Evolutionary conservation across 30 jellyfish, hydroid and myxozoan genomes (phyloP).

Genomic region (Aurelia sp.): DNA sequence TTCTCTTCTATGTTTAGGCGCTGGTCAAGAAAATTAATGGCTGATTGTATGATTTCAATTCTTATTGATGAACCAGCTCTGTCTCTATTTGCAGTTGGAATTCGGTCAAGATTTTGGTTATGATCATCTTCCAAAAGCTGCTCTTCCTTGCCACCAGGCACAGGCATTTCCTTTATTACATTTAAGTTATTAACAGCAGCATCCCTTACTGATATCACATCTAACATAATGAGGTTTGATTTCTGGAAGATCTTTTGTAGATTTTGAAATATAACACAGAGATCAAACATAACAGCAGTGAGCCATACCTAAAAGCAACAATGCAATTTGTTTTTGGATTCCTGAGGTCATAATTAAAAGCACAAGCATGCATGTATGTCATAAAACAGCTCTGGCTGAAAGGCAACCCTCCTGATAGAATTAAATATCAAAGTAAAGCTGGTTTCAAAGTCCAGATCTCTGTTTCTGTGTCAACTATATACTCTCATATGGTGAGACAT

Average conservation of each 20-base stretch:
- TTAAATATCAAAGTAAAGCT: no score
- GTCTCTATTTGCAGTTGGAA: no score
- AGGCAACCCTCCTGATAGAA: no score
- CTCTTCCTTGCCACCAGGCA: slow-evolving; percentile 50
- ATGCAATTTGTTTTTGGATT: no score
- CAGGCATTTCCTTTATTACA: slow-evolving; percentile 35
- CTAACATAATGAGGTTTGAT: slow-evolving; percentile 37
- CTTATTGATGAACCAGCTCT: no score
- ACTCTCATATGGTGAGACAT: slow-evolving; percentile 1
- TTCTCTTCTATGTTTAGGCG: slow-evolving; percentile 31
- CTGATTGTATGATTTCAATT: slow-evolving; percentile 31
- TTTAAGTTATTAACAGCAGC: slow-evolving; percentile 36
- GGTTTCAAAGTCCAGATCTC: no score
- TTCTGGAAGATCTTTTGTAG: slow-evolving; percentile 17
- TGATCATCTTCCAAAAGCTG: slow-evolving; percentile 4
- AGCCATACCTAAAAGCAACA: no score
- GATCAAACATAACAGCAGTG: neutral
- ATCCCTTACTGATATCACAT: slow-evolving; percentile 43
- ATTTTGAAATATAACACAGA: slow-evolving; percentile 10
- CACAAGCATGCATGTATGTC: no score
- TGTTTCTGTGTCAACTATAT: no score
- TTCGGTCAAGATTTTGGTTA: no score
- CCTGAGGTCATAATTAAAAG: no score
- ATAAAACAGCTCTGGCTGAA: no score
- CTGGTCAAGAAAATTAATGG: slow-evolving; percentile 35